Base-by-base conservation (phyloP, 2,888 invertebrate genomes). In the Acleris laterana region DNA sequence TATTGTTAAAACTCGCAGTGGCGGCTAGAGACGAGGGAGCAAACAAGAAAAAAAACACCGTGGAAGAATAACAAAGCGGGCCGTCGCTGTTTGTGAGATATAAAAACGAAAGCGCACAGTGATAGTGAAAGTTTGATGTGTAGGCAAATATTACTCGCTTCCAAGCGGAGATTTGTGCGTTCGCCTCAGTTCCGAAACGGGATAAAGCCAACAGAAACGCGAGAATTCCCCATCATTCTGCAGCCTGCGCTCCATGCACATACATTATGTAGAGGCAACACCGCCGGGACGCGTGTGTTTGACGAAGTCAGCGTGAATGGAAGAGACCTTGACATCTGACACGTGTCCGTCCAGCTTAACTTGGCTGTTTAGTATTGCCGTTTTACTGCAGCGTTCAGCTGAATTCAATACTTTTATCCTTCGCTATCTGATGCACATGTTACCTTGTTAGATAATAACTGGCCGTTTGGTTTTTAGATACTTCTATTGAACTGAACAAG, bases 71-170 rank as follows among this genome's bases (percentile, higher is more conserved):
- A 90, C 88, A 90, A 89, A 89, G 83, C 85, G 81, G 76, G 74
- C 77, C 77, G 81, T 75, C 78, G 80, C 77, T 81, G 83, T 81
- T 68, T 58, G 66, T 51, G 61, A 81, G 87, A 85, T 88, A 88
- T 88, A 91, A 92, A 93, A 93, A 91, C 89, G 92, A 92, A 92
- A 93, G 92, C 88, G 86, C 76, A 83, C 84, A 71, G 75, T 80
- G 92, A 90, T 90, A 92, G 92, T 93, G 92, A 93, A 92, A 93
- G 92, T 93, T 93, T 91, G 90, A 92, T 92, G 91, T 93, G 92
- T 91, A 90, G 89, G 92, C 90, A 92, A 92, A 92, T 92, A 91
- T 90, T 86, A 84, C 88, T 82, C 87, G 89, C 81, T 88, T 82
- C 82, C 83, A 88, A 82, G 84, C 87, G 82, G 89, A 90, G 92